Conservation (phyloP, 2,797 vertebrate genomes). For the Parauchenoglanis ngamensis region DNA sequence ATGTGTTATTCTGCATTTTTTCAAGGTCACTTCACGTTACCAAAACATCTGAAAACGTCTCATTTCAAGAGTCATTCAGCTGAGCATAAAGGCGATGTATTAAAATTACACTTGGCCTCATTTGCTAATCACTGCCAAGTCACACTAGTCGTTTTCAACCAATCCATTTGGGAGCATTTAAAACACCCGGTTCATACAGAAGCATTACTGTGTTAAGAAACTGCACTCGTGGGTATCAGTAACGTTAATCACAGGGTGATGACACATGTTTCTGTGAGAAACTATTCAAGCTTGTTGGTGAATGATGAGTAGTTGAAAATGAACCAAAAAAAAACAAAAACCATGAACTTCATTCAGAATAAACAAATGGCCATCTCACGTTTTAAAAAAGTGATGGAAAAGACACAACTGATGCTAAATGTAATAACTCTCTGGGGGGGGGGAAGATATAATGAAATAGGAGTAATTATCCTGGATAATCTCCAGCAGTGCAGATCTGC, state of each 20-base stretch:
- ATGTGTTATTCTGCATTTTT: too few relatives aligned
- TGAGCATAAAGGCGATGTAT: background rate
- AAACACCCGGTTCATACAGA: background rate
- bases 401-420: background rate
- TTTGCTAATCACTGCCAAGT: constrained; percentile 11
- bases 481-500: constrained; percentile 11
- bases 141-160: background rate
- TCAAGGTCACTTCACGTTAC: background rate
- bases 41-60: background rate
- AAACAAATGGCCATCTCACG: background rate
- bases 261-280: background rate
- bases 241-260: background rate
- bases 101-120: background rate
- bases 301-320: background rate
- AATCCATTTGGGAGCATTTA: background rate
- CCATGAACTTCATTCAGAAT: background rate
- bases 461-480: constrained; percentile 33
- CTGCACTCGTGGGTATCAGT: background rate
- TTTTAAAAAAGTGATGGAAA: background rate
- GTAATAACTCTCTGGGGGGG: background rate
- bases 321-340: background rate
- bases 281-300: background rate
- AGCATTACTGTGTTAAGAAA: background rate
- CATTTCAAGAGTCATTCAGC: background rate
- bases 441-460: background rate